Evolutionary conservation across 2,888 invertebrate species (phyloP), one percentile per base, ranked within the genome.

Genomic region (Mechanitis messenoides): DNA sequence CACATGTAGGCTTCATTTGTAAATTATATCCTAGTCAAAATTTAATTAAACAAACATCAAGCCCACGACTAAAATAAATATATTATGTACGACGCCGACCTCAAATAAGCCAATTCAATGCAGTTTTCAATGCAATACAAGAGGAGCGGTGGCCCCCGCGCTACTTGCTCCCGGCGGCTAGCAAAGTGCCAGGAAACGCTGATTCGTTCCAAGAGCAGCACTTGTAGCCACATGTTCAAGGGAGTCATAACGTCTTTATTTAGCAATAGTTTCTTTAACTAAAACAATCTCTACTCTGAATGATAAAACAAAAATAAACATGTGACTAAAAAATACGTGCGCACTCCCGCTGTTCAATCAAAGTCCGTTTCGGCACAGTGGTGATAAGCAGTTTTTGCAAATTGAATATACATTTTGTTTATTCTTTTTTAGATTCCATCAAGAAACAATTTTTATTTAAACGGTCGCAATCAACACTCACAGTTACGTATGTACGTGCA

Each of bases 191-290:
- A 70, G 73, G 85, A 85, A 85, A 85, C 86, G 86, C 86, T 85
- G 86, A 83, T 83, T 81, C 69, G 62, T 65, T 69, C 66, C 65
- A 67, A 73, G 75, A 81, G 63, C 74, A 82, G 82, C 87, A 84
- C 85, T 70, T 75, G 85, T 87, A 89, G 89, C 88, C 89, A 88
- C 89, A 88, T 88, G 88, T 88, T 88, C 84, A 85, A 78, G 84
- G 87, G 84, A 83, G 82, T 58, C 67, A 60, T 70, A 69, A 69
- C 62, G 69, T 72, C 65, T 69, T 60, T 47, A 62, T 61, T 57
- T 57, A 63, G 58, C 56, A 65, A 62, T 42, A 47, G 35, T 58
- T 53, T 60, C 47, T 12, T 62, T 9, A 66, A 66, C 66, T 57
- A 70, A 70, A 71, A 63, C 61, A 66, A 66, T 68, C 61, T 61